Evolutionary conservation across 2,888 invertebrate species (phyloP).

Genomic region (Noctua comes): DNA sequence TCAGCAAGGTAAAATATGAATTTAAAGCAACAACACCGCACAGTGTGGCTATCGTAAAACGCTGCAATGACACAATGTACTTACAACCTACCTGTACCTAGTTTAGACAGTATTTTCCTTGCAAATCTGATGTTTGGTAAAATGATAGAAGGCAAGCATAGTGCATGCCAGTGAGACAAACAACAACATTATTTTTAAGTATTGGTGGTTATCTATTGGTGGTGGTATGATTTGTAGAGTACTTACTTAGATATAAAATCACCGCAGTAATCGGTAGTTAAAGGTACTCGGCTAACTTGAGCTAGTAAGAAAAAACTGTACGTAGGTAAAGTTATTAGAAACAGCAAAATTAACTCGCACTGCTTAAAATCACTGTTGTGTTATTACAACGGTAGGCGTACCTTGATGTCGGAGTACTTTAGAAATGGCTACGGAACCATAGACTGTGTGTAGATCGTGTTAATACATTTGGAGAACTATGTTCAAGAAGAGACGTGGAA

Average conservation of each 20-base stretch:
- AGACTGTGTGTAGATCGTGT: conserved; percentile 53
- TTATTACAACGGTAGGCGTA: conserved; percentile 38
- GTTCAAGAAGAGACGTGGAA: background rate
- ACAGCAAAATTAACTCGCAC: conserved; percentile 54
- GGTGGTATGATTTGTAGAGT: conserved; percentile 67
- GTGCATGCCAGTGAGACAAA: conserved; percentile 61
- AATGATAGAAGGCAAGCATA: conserved; percentile 60
- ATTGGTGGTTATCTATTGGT: conserved; percentile 65
- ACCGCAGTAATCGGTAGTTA: conserved; percentile 56
- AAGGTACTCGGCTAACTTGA: conserved; percentile 39
- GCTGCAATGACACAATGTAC: conserved; percentile 68
- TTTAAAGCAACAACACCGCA: conserved; percentile 78
- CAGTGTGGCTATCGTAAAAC: conserved; percentile 81
- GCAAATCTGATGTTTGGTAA: conserved; percentile 48
- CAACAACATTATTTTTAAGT: conserved; percentile 46
- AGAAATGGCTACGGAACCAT: conserved; percentile 48
- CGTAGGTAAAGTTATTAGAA: conserved; percentile 31
- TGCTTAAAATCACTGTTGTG: conserved; percentile 60
- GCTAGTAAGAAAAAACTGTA: conserved; percentile 30
- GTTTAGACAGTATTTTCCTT: conserved; percentile 58
- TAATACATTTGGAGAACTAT: conserved; percentile 14
- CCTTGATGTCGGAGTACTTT: conserved; percentile 36
- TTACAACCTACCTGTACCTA: conserved; percentile 57
- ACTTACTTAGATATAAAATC: conserved; percentile 45
- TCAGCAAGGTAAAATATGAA: conserved; percentile 87